Base-by-base conservation (phyloP, 2,797 vertebrate species). In the Meriones psammophilus region DNA sequence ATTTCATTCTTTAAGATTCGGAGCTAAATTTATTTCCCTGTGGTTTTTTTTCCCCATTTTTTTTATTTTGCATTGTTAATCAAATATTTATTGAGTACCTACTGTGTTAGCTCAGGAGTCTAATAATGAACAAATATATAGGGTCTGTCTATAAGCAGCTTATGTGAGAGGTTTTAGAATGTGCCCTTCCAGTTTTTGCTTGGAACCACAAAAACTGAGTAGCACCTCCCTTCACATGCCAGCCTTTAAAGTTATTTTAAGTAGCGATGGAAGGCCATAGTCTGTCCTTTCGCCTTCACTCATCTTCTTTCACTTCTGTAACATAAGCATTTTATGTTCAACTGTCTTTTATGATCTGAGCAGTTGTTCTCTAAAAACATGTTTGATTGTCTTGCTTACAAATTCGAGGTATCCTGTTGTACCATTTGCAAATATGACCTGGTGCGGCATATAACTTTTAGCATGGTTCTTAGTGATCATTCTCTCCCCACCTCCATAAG, bases 1-100 rank as follows among this genome's bases (percentile, higher is more conserved):
- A 80, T 68, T 64, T 24, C 42, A 36, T 91, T 77, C 60, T 78
- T 94, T 62, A 81, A 77, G 28, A 62, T 93, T 77, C 90, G 73
- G 20, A 91, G n/a, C 36, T 71, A 86, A 89, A 92, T 89, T 84
- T 8, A 73, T 90, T 94, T 96, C 20, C 60, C 20, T 92, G 1
- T 68, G 28, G 42, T 64, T 84, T 74, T 84, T 74, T 87, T 64
- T 42, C 89, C 28, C 86, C 79, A 83, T 54, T 62, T 91, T 89
- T 89, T 74, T 62, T 91, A 87, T 83, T 4, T 39, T 13, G 3
- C 46, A n/a, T 71, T 20, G 54, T 14, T 92, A 79, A 79, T 78
- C 28, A 73, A 50, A 74, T 92, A 81, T 64, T 86, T 84, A 60
- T 26, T 89, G 62, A 91, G 18, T 77, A 73, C n/a, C 68, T 88